Evolutionary conservation across 2,888 invertebrate species (phyloP).

Genomic region (Drosophila phalerata): DNA sequence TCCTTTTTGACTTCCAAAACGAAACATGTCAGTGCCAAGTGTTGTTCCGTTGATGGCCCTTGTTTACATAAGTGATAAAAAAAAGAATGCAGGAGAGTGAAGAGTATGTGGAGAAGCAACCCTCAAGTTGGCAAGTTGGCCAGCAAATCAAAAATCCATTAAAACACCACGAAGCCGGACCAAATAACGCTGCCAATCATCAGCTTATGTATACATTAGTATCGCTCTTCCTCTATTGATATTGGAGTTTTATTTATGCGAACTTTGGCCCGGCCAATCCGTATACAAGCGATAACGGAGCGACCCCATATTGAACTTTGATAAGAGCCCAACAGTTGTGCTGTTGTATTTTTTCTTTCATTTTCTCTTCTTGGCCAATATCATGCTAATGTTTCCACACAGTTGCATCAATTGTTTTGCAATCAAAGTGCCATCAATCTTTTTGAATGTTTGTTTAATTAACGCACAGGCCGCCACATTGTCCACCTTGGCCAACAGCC

Average conservation of each 20-base stretch:
- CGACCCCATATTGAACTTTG: slow-evolving; percentile 67
- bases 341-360: slow-evolving; percentile 10
- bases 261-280: slow-evolving; percentile 57
- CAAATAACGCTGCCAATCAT: slow-evolving; percentile 66
- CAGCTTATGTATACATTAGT: slow-evolving; percentile 62
- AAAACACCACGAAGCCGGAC: slow-evolving; percentile 69
- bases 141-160: slow-evolving; percentile 84
- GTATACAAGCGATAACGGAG: slow-evolving; percentile 8
- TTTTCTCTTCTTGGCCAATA: slow-evolving; percentile 63
- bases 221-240: slow-evolving; percentile 54
- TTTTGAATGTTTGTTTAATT: slow-evolving; percentile 78
- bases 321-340: slow-evolving; percentile 62
- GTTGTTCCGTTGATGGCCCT: slow-evolving; percentile 73
- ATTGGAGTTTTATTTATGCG: slow-evolving; percentile 72
- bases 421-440: slow-evolving; percentile 85
- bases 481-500: slow-evolving; percentile 52
- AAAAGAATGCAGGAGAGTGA: slow-evolving; percentile 60
- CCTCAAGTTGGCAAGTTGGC: slow-evolving; percentile 17
- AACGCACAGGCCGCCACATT: slow-evolving; percentile 67
- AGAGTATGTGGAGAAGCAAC: slow-evolving; percentile 6
- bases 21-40: slow-evolving; percentile 72
- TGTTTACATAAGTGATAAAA: slow-evolving; percentile 84
- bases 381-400: slow-evolving; percentile 78
- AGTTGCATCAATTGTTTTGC: slow-evolving; percentile 85
- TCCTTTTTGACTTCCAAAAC: not conserved